Conservation (phyloP, 2,888 invertebrate species). For the Eilema caniola region DNA sequence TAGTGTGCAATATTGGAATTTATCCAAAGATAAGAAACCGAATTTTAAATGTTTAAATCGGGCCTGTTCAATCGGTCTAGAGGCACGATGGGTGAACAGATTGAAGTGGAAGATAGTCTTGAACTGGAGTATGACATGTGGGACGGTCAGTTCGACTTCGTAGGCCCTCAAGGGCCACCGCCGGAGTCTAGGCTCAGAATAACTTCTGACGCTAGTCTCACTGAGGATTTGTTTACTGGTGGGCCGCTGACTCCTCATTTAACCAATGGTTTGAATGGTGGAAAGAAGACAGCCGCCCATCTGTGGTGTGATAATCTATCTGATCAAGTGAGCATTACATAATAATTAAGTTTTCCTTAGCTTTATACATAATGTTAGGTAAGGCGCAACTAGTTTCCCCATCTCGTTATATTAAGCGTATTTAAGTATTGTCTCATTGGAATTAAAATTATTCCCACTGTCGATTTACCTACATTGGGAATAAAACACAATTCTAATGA, state of each 20-base stretch:
- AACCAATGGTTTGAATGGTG: constrained; percentile 82
- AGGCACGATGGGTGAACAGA: constrained; percentile 78
- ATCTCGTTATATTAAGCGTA: neutral
- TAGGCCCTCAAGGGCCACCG: constrained; percentile 87
- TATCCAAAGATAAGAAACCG: constrained; percentile 73
- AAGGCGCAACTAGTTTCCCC: neutral
- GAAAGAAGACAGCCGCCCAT: constrained; percentile 86
- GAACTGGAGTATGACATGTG: constrained; percentile 95
- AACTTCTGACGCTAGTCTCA: constrained; percentile 76
- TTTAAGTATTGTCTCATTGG: constrained; percentile 6
- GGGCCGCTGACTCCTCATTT: constrained; percentile 80
- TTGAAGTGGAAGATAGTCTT: constrained; percentile 86
- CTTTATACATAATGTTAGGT: neutral
- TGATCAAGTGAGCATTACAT: constrained; percentile 85
- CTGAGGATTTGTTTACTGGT: constrained; percentile 83
- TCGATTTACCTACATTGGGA: neutral
- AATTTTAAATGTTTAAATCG: constrained; percentile 82
- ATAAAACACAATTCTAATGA: neutral
- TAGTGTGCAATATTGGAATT: constrained; percentile 77
- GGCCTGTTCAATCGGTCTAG: constrained; percentile 79
- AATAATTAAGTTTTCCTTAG: neutral
- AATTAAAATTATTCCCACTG: neutral
- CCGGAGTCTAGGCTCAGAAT: constrained; percentile 72
- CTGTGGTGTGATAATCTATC: constrained; percentile 88
- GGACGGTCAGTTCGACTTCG: constrained; percentile 95